phyloP scores from a whole-genome alignment of 2,888 invertebrate genomes.

The Andrena trimmerana region DNA sequence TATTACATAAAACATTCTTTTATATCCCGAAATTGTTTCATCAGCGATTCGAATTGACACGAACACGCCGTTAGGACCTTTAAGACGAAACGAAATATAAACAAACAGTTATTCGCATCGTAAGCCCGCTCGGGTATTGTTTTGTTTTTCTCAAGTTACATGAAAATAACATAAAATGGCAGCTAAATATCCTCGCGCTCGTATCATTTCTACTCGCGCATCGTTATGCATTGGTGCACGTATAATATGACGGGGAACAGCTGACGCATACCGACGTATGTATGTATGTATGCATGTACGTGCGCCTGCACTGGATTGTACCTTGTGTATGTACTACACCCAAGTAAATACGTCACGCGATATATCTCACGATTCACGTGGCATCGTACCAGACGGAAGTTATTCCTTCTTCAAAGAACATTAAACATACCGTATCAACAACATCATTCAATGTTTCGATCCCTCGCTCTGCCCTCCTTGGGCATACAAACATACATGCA shows the following conservation, averaged over 20 bases:
- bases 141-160: too few species aligned
- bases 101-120: too few species aligned
- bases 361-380: slow-evolving; percentile 36
- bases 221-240: background rate
- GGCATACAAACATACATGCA: background rate
- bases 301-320: background rate
- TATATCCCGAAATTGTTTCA: background rate
- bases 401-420: background rate
- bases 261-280: slow-evolving; percentile 14
- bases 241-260: slow-evolving; percentile 15
- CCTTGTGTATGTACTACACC: too few species aligned
- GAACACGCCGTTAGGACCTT: too few species aligned
- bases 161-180: background rate
- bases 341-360: slow-evolving; percentile 22
- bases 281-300: background rate
- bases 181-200: background rate
- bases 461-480: background rate
- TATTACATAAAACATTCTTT: background rate
- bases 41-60: too few species aligned
- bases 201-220: background rate
- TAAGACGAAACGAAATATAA: too few species aligned
- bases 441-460: background rate
- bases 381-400: slow-evolving; percentile 3
- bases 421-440: background rate
- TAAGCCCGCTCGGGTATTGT: too few species aligned